Evolutionary conservation across 2,797 vertebrate genomes (phyloP).

Genomic region (Amblyraja radiata): DNA sequence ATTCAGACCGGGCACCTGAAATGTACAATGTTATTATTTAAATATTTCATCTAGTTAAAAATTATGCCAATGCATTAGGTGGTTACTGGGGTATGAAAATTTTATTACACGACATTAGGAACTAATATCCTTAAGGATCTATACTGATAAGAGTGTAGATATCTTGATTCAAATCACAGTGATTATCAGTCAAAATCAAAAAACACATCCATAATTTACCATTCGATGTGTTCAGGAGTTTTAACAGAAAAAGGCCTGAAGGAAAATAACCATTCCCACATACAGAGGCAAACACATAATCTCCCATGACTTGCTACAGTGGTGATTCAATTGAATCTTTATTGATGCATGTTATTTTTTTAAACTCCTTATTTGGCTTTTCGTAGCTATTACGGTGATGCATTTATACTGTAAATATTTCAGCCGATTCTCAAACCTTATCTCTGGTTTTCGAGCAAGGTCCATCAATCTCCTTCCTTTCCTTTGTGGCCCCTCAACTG

Average conservation of each 20-base stretch:
- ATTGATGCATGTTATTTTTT: not conserved
- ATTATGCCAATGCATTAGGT: slow-evolving; percentile 11
- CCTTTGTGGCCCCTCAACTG: no score
- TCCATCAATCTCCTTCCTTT: no score
- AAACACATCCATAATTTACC: slow-evolving; percentile 27
- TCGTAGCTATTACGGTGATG: no score
- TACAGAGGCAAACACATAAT: not conserved
- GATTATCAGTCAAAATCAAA: slow-evolving; percentile 33
- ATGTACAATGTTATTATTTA: slow-evolving; percentile 14
- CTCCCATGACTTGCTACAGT: not conserved
- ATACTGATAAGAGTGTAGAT: not conserved
- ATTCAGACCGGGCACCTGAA: slow-evolving; percentile 4
- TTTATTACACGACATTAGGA: slow-evolving; percentile 30
- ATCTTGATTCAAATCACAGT: slow-evolving; percentile 11
- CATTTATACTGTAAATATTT: no score
- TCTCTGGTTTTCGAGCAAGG: no score
- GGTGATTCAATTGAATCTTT: not conserved
- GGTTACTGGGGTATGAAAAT: slow-evolving; percentile 36
- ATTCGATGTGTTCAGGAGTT: not conserved
- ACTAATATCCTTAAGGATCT: slow-evolving; percentile 31
- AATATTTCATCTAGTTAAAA: slow-evolving; percentile 32
- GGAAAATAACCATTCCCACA: not conserved
- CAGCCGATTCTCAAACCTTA: no score
- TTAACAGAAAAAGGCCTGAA: not conserved
- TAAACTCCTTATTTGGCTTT: not conserved